Percentiles rank a stretch among this genome's conserved stretches.
Conservation (phyloP, 2,113 vertebrate species). For the Podarcis cretensis region DNA sequence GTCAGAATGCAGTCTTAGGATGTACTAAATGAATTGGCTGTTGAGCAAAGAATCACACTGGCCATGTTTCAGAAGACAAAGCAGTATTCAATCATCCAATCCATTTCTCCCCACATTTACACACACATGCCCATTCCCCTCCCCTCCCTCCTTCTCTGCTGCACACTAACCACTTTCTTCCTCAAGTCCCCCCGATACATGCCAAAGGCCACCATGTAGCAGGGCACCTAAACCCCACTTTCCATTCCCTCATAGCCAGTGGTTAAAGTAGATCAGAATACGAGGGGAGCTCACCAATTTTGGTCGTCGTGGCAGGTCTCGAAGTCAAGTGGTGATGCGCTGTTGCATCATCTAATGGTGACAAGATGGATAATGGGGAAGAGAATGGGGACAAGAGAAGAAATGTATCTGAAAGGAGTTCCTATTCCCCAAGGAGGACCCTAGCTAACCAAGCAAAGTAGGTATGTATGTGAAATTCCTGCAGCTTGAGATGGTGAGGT, state of each 20-base stretch:
- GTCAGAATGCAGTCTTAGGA: slow-evolving; percentile 37
- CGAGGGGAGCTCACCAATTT: slow-evolving; percentile 74
- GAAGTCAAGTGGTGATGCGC: slow-evolving; percentile 77
- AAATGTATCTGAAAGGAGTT: slow-evolving; percentile 75
- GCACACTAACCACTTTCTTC: slow-evolving; percentile 50
- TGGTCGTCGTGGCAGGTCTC: slow-evolving; percentile 74
- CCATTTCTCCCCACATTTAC: slow-evolving; percentile 12
- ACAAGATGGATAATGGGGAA: slow-evolving; percentile 72
- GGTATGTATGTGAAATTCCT: slow-evolving; percentile 42
- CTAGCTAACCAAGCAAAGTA: slow-evolving; percentile 58
- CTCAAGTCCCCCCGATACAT: slow-evolving; percentile 41
- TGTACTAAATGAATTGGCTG: slow-evolving; percentile 42
- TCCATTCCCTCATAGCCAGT: slow-evolving; percentile 59
- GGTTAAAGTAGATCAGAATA: slow-evolving; percentile 67
- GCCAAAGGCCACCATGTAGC: slow-evolving; percentile 35
- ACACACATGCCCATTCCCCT: slow-evolving; percentile 16
- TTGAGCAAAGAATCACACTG: slow-evolving; percentile 38
- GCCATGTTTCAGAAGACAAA: slow-evolving; percentile 31
- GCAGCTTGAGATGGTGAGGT: slow-evolving; percentile 29
- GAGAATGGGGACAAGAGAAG: slow-evolving; percentile 77
- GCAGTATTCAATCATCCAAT: slow-evolving; percentile 19
- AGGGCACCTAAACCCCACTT: slow-evolving; percentile 37
- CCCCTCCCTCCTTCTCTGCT: slow-evolving; percentile 34
- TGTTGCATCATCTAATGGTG: slow-evolving; percentile 78
- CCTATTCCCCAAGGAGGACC: slow-evolving; percentile 59